Conservation (phyloP, 2,113 vertebrate genomes). For the Catharus fuscescens region DNA sequence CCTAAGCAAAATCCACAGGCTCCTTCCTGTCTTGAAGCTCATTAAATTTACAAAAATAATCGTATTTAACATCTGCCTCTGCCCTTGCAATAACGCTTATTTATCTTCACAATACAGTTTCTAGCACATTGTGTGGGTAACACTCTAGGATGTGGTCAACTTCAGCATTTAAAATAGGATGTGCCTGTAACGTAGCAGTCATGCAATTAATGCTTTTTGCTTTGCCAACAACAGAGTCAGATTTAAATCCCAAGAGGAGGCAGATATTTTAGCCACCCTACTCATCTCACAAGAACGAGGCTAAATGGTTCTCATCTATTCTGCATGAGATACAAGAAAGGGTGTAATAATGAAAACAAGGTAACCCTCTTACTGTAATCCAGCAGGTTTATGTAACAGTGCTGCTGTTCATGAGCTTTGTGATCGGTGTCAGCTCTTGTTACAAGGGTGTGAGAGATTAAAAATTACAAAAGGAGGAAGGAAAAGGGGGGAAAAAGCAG, state of each 20-base stretch:
- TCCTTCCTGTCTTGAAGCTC: neutral
- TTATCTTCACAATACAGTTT: neutral
- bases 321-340: constrained; percentile 20
- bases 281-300: constrained; percentile 14
- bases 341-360: constrained; percentile 34
- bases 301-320: constrained; percentile 29
- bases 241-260: neutral
- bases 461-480: neutral
- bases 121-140: neutral
- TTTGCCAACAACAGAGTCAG: constrained; percentile 31
- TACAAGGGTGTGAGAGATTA: neutral
- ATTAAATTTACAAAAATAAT: neutral
- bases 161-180: constrained; percentile 15
- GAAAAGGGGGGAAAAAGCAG: neutral
- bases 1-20: neutral
- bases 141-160: neutral
- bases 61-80: neutral
- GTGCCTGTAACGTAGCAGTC: neutral
- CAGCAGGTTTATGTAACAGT: neutral
- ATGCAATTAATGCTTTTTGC: constrained; percentile 33
- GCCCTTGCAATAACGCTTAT: neutral
- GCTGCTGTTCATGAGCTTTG: neutral
- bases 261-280: constrained; percentile 12
- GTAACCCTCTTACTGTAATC: constrained; percentile 40
- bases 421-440: neutral